A percentile compares a stretch with the other conserved stretches of the same genome.
These are phyloP conservation scores for Tortrix viridana DNA, from an alignment of 2,888 invertebrate genomes.

Conservation along the genomic window DNA sequence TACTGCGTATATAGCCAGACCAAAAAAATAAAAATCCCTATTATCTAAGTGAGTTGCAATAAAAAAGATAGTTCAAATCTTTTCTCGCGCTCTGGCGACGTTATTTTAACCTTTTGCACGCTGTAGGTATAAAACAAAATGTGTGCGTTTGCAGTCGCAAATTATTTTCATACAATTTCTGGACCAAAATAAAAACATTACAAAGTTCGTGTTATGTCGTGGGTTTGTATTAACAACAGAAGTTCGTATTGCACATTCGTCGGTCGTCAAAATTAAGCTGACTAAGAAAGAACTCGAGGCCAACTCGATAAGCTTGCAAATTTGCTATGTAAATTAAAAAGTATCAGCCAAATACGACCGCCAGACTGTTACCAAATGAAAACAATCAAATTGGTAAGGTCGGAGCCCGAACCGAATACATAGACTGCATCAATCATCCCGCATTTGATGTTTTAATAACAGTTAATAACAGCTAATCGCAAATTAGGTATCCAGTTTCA, in stretches of 20 bases:
- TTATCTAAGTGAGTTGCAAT: too few relatives aligned
- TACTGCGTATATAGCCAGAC: slow-evolving; percentile 47
- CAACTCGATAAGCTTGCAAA: slow-evolving; percentile 21
- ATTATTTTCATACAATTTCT: too few relatives aligned
- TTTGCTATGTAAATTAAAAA: slow-evolving; percentile 18
- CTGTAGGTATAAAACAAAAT: too few relatives aligned
- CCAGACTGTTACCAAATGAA: slow-evolving; percentile 51
- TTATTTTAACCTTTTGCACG: too few relatives aligned
- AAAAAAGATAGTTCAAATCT: too few relatives aligned
- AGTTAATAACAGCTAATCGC: slow-evolving; percentile 53
- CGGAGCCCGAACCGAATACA: slow-evolving; percentile 45
- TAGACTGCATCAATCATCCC: slow-evolving; percentile 55
- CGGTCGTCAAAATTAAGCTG: slow-evolving; percentile 20
- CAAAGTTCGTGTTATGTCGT: not conserved
- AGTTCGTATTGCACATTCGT: slow-evolving; percentile 2
- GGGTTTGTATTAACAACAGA: slow-evolving; percentile 3
- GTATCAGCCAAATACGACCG: slow-evolving; percentile 52
- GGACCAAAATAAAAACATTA: not conserved
- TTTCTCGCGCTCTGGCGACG: too few relatives aligned
- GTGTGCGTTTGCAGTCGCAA: too few relatives aligned
- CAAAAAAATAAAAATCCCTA: too few relatives aligned
- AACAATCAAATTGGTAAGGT: slow-evolving; percentile 57
- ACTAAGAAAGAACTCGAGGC: slow-evolving; percentile 12
- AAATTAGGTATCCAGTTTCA: slow-evolving; percentile 48
- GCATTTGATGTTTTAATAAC: slow-evolving; percentile 56